These are phyloP conservation scores for Cephus sareptanus DNA, from an alignment of 2,888 invertebrate species.

Conservation along the genomic window DNA sequence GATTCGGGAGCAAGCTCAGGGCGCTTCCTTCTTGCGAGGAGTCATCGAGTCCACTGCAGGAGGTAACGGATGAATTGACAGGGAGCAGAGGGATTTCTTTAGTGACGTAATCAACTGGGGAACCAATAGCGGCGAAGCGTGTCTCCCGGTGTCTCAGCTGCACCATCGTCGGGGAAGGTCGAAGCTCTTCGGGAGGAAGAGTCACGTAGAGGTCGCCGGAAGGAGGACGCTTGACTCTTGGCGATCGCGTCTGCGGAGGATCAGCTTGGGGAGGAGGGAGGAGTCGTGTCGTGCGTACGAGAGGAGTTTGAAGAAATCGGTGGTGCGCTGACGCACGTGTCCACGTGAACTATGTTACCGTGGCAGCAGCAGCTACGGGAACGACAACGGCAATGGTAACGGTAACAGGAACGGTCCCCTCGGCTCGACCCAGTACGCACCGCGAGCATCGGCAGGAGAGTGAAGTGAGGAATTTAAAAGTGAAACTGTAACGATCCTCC, in stretches of 20 bases:
- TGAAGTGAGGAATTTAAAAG: constrained; percentile 52
- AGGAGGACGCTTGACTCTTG: neutral
- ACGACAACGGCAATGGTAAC: constrained; percentile 5
- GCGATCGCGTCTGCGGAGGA: neutral
- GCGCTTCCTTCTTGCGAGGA: neutral
- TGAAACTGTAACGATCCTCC: constrained; percentile 54
- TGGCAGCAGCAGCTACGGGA: constrained; percentile 22
- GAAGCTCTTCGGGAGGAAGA: neutral
- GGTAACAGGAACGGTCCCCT: constrained; percentile 42
- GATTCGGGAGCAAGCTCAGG: neutral
- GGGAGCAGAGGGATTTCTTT: neutral
- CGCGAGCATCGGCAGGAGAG: constrained; percentile 31
- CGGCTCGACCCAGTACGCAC: constrained; percentile 50
- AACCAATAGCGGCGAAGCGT: neutral
- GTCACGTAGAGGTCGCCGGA: neutral
- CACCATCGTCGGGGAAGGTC: neutral
- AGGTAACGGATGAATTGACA: neutral
- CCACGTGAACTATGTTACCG: constrained; percentile 37
- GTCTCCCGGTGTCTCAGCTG: neutral
- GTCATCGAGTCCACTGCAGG: neutral
- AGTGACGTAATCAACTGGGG: neutral
- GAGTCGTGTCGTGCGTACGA: neutral
- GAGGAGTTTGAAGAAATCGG: neutral
- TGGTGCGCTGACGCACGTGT: constrained; percentile 1
- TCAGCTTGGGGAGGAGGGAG: neutral